Percentiles rank a stretch among this genome's conserved stretches.
These are phyloP conservation scores for Halocynthia aurantium DNA, from an alignment of 23 tunicate genomes.

Conservation along the genomic window DNA sequence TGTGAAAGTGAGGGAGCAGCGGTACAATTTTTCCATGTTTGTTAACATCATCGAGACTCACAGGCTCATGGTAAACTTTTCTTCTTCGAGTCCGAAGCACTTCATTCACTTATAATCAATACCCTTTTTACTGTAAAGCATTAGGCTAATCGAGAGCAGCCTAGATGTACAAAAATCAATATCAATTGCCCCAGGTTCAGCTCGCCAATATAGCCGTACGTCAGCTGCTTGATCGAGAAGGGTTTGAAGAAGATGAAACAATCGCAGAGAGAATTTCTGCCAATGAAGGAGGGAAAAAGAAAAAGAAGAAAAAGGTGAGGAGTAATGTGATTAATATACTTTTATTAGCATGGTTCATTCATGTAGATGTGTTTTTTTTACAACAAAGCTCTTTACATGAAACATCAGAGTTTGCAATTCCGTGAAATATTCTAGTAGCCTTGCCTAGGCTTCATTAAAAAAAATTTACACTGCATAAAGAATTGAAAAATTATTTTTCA, in stretches of 20 bases:
- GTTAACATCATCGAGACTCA: conserved; percentile 79
- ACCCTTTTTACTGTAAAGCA: neutral
- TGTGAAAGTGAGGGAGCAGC: conserved; percentile 58
- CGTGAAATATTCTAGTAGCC: no score
- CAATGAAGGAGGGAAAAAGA: conserved; percentile 13
- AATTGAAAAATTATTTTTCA: no score
- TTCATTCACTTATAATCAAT: neutral
- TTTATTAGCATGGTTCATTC: neutral
- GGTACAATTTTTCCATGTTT: conserved; percentile 83
- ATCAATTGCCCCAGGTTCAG: conserved; percentile 42
- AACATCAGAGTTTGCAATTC: neutral
- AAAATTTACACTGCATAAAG: no score
- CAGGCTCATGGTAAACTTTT: conserved; percentile 37
- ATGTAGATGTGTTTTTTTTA: neutral
- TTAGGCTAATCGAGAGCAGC: neutral
- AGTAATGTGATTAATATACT: no score
- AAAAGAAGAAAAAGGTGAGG: conserved; percentile 13
- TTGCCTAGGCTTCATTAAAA: no score
- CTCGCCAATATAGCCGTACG: conserved; percentile 97
- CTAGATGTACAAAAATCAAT: neutral
- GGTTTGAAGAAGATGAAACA: conserved; percentile 54
- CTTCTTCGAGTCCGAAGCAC: neutral
- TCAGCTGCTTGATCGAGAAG: conserved; percentile 78
- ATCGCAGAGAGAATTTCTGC: conserved; percentile 4
- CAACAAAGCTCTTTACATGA: neutral